These are phyloP conservation scores for Aspidapion aeneum DNA, from an alignment of 2,888 invertebrate genomes.

Conservation along the genomic window DNA sequence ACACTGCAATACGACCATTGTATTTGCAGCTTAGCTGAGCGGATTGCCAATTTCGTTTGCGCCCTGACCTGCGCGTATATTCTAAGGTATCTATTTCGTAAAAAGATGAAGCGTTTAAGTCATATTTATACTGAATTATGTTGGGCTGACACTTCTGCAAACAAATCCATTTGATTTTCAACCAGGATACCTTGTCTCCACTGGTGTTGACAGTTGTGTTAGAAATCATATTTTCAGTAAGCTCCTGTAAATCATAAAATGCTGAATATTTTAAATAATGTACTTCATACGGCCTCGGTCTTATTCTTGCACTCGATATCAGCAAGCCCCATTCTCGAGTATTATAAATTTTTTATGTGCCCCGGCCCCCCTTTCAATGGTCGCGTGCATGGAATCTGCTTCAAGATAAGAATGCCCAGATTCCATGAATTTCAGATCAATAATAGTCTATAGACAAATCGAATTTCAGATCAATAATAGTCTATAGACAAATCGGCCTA, in stretches of 20 bases:
- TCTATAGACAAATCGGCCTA: too few relatives aligned
- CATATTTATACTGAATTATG: not conserved
- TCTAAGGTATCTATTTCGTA: not conserved
- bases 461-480: too few relatives aligned
- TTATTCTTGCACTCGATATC: not conserved
- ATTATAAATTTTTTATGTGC: not conserved
- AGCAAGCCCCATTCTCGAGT: not conserved
- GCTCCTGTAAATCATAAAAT: not conserved
- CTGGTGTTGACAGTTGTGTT: not conserved
- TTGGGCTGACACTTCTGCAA: not conserved
- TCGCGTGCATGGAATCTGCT: slow-evolving; percentile 20
- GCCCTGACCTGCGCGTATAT: not conserved
- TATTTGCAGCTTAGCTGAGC: not conserved
- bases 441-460: too few relatives aligned
- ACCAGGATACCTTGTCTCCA: not conserved
- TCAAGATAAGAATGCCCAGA: slow-evolving; percentile 25
- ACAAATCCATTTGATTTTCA: not conserved
- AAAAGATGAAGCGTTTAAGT: not conserved
- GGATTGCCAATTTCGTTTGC: not conserved
- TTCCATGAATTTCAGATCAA: slow-evolving; percentile 32
- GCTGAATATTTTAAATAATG: not conserved
- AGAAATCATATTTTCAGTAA: not conserved
- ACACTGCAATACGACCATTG: not conserved
- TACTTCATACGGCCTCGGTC: not conserved
- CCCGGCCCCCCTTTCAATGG: slow-evolving; percentile 16